Base-by-base conservation (phyloP, 2,113 vertebrate species). In the Haemorhous mexicanus region DNA sequence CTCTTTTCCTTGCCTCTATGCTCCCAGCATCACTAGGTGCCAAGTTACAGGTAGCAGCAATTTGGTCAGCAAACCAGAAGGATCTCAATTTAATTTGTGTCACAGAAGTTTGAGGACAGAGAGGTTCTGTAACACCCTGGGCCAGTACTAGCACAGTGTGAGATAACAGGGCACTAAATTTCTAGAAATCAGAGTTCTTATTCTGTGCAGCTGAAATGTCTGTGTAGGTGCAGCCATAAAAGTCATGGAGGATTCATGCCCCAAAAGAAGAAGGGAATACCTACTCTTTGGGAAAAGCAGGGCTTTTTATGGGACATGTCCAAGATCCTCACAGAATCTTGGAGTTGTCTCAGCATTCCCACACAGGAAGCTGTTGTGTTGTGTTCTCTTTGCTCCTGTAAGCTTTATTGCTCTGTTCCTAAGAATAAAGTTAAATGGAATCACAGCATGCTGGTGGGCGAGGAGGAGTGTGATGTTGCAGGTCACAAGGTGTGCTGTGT, bases 111-210 rank as follows among this genome's bases (percentile, higher is more conserved):
- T 70, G 80, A 68, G 83, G 39, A 32, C 39, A 50, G 56, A 61
- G 27, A 50, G 62, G 18, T 79, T 47, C 37, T 33, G 12, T 68
- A 50, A 41, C 1, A 7, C 32, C 12, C 6, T 12, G 61, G 72
- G 39, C 35, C 35, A 32, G 21, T 77, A 26, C 41, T 35, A 50
- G 59, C 30, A 11, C 30, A 64, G 59, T 0, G 0, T 0, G 2
- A 56, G 53, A 23, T 88, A 53, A 30, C 6, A 35, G 58, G 32
- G 8, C 58, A 37, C 72, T 52, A 7, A 11, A 16, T 64, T 39
- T 43, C 55, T 49, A 23, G 49, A 66, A 66, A 33, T 52, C 2
- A 1, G 39, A 13, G 15, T 30, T 77, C 49, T 73, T 64, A 15
- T 19, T 52, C 43, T 37, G 21, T 52, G 15, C 9, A 52, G n/a